These are phyloP conservation scores for Remorina albescens DNA, from an alignment of 2,797 vertebrate genomes.

Conservation along the genomic window DNA sequence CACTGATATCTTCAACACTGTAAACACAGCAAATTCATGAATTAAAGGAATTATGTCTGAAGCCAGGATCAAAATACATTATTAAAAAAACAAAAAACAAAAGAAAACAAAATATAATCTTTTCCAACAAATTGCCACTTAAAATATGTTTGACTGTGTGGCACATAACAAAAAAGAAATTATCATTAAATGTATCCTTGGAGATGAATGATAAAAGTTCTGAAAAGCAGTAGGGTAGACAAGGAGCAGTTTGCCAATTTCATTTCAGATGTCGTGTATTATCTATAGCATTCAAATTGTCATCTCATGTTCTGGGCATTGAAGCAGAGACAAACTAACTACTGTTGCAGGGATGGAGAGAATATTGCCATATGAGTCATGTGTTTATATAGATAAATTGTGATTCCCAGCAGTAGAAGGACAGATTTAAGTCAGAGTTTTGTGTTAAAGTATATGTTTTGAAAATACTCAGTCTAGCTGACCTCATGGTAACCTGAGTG, in stretches of 20 bases:
- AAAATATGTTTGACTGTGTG: too few species aligned
- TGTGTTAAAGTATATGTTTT: not conserved
- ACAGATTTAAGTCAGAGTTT: not conserved
- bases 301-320: not conserved
- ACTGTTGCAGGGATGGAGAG: not conserved
- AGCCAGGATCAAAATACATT: too few species aligned
- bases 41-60: too few species aligned
- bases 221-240: not conserved
- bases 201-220: not conserved
- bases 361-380: too few species aligned
- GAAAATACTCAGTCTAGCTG: not conserved
- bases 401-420: not conserved
- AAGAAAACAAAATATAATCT: not conserved
- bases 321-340: not conserved
- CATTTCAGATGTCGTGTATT: too few species aligned
- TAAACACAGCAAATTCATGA: too few species aligned
- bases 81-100: too few species aligned
- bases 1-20: too few species aligned
- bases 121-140: not conserved
- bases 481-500: not conserved
- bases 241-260: too few species aligned
- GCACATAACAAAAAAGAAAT: not conserved
- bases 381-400: not conserved
- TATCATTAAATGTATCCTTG: not conserved
- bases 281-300: too few species aligned